These are phyloP conservation scores for Girardia tigrina DNA, from an alignment of 2,888 invertebrate genomes.

Conservation along the genomic window DNA sequence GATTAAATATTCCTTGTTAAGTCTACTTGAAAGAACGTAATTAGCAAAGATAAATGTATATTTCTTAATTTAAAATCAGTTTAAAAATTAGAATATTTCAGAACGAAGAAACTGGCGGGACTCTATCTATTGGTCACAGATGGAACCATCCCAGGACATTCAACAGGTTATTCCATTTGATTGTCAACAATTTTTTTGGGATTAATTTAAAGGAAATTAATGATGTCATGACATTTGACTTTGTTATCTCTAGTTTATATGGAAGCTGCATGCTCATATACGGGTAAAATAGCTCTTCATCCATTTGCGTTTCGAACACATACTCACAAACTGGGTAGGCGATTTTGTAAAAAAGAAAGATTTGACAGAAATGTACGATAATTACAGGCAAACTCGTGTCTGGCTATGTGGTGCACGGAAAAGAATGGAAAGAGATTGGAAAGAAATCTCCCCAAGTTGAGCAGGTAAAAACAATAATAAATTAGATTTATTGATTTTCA, in stretches of 20 bases:
- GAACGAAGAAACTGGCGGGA: constrained; percentile 34
- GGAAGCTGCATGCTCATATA: constrained; percentile 34
- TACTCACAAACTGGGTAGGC: constrained; percentile 32
- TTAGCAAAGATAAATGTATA: too few relatives aligned
- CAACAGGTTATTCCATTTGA: constrained; percentile 27
- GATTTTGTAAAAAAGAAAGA: not conserved
- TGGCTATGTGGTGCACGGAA: constrained; percentile 32
- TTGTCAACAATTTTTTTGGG: too few relatives aligned
- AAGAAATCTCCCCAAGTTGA: constrained; percentile 33
- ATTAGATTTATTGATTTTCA: too few relatives aligned
- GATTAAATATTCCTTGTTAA: too few relatives aligned
- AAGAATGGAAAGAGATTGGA: constrained; percentile 35
- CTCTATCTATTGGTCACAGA: constrained; percentile 34
- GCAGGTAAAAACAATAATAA: constrained; percentile 28
- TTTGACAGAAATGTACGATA: not conserved
- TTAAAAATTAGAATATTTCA: too few relatives aligned
- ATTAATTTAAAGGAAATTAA: too few relatives aligned
- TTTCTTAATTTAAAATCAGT: too few relatives aligned
- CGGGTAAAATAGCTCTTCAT: constrained; percentile 26
- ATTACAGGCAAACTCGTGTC: constrained; percentile 32
- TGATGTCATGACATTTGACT: not conserved
- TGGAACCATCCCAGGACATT: constrained; percentile 28
- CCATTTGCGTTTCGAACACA: constrained; percentile 36
- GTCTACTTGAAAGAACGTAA: too few relatives aligned
- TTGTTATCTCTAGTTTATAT: constrained; percentile 32